These are phyloP conservation scores for Drosophila dives DNA, from an alignment of 2,888 invertebrate genomes.

Conservation along the genomic window DNA sequence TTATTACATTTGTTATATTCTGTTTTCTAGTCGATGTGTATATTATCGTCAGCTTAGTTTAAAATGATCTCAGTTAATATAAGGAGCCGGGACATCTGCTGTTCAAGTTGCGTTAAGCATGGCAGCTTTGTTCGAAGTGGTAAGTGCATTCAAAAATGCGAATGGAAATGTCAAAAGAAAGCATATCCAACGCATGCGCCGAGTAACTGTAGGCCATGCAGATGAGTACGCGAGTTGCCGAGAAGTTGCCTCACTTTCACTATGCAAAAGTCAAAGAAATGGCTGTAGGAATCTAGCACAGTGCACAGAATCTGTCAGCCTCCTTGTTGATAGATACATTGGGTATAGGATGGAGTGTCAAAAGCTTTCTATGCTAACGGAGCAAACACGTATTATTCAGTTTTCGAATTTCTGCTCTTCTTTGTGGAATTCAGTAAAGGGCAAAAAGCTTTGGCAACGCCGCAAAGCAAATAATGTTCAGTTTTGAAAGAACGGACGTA, in stretches of 20 bases:
- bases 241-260: constrained; percentile 51
- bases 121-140: constrained; percentile 4
- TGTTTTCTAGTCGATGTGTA: not conserved
- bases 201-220: constrained; percentile 5
- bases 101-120: constrained; percentile 32
- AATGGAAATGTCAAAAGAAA: constrained; percentile 43
- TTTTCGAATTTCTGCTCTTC: constrained; percentile 23
- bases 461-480: constrained; percentile 65
- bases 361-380: constrained; percentile 29
- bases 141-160: constrained; percentile 31
- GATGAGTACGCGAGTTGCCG: constrained; percentile 9
- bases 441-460: constrained; percentile 52
- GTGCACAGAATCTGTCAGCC: constrained; percentile 16
- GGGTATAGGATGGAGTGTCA: constrained; percentile 2
- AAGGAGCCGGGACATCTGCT: constrained; percentile 3
- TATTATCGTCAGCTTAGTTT: not conserved
- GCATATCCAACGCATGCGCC: constrained; percentile 58
- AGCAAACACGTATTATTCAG: constrained; percentile 17
- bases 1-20: not conserved
- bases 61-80: constrained; percentile 51
- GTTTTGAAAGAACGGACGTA: constrained; percentile 64
- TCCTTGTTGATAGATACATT: constrained; percentile 9
- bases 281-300: constrained; percentile 37
- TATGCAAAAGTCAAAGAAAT: constrained; percentile 36
- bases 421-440: constrained; percentile 7